Percentiles rank a stretch among this genome's conserved stretches.
Conservation (phyloP, 2,113 vertebrate species). For the Poeciliopsis turrubarensis region DNA sequence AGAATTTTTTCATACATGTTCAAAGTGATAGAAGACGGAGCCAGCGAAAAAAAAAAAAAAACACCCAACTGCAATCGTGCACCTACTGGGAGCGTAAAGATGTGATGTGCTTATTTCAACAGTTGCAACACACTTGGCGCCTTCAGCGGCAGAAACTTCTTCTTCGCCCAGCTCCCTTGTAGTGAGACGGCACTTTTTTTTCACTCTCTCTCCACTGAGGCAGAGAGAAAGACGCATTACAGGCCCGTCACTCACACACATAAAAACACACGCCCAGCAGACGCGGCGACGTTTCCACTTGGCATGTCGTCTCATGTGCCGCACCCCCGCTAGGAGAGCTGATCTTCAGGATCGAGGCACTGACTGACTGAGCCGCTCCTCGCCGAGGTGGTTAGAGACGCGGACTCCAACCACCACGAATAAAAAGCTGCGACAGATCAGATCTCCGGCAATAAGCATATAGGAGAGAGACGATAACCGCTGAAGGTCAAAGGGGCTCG, state of each 20-base stretch:
- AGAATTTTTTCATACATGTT: not conserved
- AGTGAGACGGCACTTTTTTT: constrained; percentile 19
- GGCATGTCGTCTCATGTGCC: constrained; percentile 18
- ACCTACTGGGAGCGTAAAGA: not conserved
- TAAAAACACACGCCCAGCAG: not conserved
- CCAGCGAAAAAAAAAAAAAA: not conserved
- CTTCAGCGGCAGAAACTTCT: not conserved
- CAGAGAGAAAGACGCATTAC: constrained; percentile 18
- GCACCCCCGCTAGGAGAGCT: constrained; percentile 17
- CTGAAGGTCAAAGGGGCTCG: constrained; percentile 55
- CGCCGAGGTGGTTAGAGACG: constrained; percentile 13
- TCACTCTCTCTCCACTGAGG: not conserved
- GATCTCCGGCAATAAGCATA: constrained; percentile 16
- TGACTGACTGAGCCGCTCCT: constrained; percentile 31
- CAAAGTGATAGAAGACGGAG: not conserved
- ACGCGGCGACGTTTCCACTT: constrained; percentile 3
- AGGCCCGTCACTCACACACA: constrained; percentile 1
- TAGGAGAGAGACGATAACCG: constrained; percentile 35
- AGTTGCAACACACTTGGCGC: not conserved
- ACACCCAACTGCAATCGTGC: not conserved
- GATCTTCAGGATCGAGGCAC: constrained; percentile 33
- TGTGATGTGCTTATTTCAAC: constrained; percentile 5
- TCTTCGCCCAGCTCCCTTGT: constrained; percentile 10
- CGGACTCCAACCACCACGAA: constrained; percentile 15
- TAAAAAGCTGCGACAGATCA: constrained; percentile 19